Percentiles rank a stretch among this genome's conserved stretches.
Evolutionary conservation across 1,140 invertebrate species (phyloP).

Genomic region (Popillia japonica): DNA sequence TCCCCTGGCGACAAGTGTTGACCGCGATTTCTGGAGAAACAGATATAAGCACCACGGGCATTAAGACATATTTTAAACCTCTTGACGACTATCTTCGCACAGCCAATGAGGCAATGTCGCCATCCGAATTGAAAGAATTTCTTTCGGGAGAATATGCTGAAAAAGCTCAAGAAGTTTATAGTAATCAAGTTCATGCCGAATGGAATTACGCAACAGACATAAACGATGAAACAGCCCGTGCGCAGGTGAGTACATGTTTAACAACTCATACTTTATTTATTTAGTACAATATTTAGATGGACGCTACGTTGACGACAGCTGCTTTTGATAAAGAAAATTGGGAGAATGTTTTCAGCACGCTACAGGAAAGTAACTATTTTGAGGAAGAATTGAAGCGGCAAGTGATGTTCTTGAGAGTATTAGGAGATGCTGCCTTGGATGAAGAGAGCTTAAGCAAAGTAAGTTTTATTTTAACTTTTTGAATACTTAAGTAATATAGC

Average conservation of each 20-base stretch:
- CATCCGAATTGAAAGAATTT: slow-evolving; percentile 41
- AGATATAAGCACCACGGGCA: background rate
- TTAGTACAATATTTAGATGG: background rate
- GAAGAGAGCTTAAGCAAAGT: slow-evolving; percentile 45
- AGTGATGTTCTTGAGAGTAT: slow-evolving; percentile 46
- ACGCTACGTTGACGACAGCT: slow-evolving; percentile 46
- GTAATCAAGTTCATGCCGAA: slow-evolving; percentile 34
- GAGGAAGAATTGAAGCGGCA: slow-evolving; percentile 47
- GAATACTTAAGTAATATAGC: no score
- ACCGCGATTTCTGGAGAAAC: background rate
- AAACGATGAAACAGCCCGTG: slow-evolving; percentile 19
- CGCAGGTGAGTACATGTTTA: slow-evolving; percentile 34
- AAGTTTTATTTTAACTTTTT: background rate
- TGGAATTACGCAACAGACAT: background rate
- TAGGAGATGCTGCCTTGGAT: slow-evolving; percentile 50
- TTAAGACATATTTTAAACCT: background rate
- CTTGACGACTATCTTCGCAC: background rate
- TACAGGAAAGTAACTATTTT: slow-evolving; percentile 44
- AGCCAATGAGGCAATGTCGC: no score
- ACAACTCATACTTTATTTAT: background rate
- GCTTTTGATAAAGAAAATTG: slow-evolving; percentile 50
- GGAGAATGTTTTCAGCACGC: slow-evolving; percentile 49
- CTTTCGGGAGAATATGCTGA: slow-evolving; percentile 44
- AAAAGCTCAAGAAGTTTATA: slow-evolving; percentile 42
- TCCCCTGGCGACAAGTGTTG: background rate